A percentile compares a stretch with the other conserved stretches of the same genome.
These are phyloP conservation scores for Lepus americanus DNA, from an alignment of 2,113 vertebrate species.

Conservation along the genomic window DNA sequence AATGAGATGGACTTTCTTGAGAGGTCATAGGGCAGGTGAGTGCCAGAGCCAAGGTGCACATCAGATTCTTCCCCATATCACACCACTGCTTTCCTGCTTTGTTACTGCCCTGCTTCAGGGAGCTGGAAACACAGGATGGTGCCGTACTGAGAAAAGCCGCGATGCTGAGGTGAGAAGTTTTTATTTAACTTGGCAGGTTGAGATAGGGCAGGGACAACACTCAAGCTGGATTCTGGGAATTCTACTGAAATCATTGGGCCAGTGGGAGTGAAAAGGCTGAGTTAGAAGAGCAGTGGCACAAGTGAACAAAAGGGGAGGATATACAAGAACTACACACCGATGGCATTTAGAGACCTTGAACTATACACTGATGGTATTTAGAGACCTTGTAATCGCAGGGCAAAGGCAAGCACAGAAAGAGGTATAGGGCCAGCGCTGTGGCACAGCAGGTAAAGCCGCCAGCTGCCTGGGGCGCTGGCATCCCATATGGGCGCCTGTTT, in stretches of 20 bases:
- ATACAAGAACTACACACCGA: neutral
- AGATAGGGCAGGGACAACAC: neutral
- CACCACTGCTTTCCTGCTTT: neutral
- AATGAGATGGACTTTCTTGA: neutral
- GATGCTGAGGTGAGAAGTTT: slow-evolving; percentile 5
- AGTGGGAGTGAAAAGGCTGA: neutral
- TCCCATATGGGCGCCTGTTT: no score
- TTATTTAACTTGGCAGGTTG: slow-evolving; percentile 20
- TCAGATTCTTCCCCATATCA: neutral
- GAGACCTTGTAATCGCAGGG: neutral
- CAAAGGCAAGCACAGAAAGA: neutral
- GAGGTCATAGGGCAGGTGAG: neutral
- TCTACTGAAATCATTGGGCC: neutral
- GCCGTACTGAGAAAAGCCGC: neutral
- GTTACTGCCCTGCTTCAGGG: neutral
- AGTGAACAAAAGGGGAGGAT: neutral
- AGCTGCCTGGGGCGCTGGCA: no score
- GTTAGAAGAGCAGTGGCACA: neutral
- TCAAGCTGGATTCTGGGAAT: neutral
- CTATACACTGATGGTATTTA: neutral
- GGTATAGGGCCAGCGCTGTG: no score
- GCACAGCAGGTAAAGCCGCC: no score
- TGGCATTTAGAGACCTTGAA: slow-evolving; percentile 2
- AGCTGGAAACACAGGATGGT: slow-evolving; percentile 7
- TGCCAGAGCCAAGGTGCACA: neutral